Evolutionary conservation across 2,113 vertebrate genomes (phyloP), one percentile per base, ranked within the genome.

Genomic region (Diphyllodes magnificus): DNA sequence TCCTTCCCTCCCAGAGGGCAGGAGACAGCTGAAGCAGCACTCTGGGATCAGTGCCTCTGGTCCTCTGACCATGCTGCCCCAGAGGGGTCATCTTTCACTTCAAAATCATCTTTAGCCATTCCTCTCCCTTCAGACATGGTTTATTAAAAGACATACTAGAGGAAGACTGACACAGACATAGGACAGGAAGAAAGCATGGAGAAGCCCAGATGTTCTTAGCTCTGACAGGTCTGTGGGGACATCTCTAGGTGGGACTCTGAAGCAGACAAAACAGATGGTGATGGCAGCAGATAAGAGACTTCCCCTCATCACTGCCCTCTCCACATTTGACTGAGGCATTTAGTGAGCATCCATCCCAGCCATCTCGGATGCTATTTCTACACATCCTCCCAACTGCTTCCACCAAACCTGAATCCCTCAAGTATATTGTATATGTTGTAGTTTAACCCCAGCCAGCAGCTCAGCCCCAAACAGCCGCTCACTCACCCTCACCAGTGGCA

Each of bases 71-170:
- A 21, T 11, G 35, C 16, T 73, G 39, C 27, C 30, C 50, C 45
- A 18, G 6, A 47, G 45, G 30, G 15, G 21, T 40, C 63, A 53
- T 42, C 23, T 42, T 93, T 42, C 12, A 3, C 33, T 83, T 66
- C 24, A 9, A 73, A 86, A 47, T 39, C 51, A 56, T 71, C n/a
- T 86, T 56, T 22, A 82, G 45, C 40, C 42, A 50, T 54, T n/a
- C 63, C 23, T 33, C 35, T 72, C 28, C 22, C 42, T 82, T 82
- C 65, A 70, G 40, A 66, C 22, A 56, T 6, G 42, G 13, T 82
- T 94, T 86, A 77, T 79, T 82, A 90, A 66, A 84, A 92, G 40
- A 50, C 44, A 35, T 12, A 18, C 10, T 13, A 61, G 9, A 86
- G 51, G 17, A 57, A 86, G 16, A 68, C 13, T 39, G 53, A 72